These are phyloP conservation scores for Cylloceria caligata DNA, from an alignment of 2,888 invertebrate species.

Conservation along the genomic window DNA sequence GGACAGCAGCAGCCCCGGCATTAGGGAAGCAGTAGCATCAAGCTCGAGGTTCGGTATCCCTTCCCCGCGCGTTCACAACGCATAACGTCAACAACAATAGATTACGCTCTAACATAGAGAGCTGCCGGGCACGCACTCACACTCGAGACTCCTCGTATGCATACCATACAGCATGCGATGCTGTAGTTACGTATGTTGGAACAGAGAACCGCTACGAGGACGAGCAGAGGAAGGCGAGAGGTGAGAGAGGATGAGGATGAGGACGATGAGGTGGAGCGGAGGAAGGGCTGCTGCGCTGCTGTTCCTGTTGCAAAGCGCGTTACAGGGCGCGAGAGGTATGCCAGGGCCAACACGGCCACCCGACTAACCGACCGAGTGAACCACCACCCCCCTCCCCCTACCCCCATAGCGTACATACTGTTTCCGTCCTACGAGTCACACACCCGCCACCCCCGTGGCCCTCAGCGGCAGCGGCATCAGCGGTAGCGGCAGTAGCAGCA, in stretches of 20 bases:
- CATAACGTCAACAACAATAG: slow-evolving; percentile 84
- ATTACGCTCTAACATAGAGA: slow-evolving; percentile 81
- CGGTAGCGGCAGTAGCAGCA: slow-evolving; percentile 34
- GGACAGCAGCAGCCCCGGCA: slow-evolving; percentile 37
- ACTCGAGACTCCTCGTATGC: slow-evolving; percentile 48
- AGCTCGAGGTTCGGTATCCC: slow-evolving; percentile 22
- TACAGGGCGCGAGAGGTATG: slow-evolving; percentile 37
- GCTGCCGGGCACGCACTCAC: slow-evolving; percentile 71
- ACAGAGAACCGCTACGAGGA: slow-evolving; percentile 32
- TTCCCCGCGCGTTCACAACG: slow-evolving; percentile 77
- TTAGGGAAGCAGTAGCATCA: slow-evolving; percentile 22
- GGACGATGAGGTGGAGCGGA: slow-evolving; percentile 47
- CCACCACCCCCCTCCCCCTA: too few species aligned
- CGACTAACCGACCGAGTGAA: slow-evolving; percentile 55
- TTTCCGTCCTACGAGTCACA: slow-evolving; percentile 56
- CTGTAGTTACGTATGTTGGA: slow-evolving; percentile 43
- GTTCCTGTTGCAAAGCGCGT: slow-evolving; percentile 48
- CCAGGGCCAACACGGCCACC: slow-evolving; percentile 57
- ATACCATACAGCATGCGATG: slow-evolving; percentile 16
- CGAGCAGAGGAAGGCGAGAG: slow-evolving; percentile 39
- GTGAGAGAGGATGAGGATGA: slow-evolving; percentile 36
- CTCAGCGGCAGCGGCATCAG: slow-evolving; percentile 49
- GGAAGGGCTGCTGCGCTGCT: slow-evolving; percentile 27
- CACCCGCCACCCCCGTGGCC: slow-evolving; percentile 52
- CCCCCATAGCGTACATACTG: slow-evolving; percentile 14